Percentiles rank a stretch among this genome's conserved stretches.
Conservation (phyloP, 1,140 invertebrate genomes). For the Uloborus diversus region DNA sequence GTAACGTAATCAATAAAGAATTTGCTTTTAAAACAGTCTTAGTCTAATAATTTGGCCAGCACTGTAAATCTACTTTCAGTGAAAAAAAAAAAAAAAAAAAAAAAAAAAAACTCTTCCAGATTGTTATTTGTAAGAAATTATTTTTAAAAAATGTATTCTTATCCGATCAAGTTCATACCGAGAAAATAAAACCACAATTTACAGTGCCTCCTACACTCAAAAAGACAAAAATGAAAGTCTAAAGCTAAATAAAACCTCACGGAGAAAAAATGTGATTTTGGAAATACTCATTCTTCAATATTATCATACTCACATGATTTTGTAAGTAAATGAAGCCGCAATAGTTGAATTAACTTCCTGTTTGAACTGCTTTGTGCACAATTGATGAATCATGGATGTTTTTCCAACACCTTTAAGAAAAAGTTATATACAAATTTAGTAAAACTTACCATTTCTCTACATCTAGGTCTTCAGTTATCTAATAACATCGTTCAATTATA, state of each 20-base stretch:
- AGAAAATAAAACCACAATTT: no score
- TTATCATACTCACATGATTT: constrained; percentile 13
- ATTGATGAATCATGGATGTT: constrained; percentile 12
- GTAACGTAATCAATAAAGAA: no score
- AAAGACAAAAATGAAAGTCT: background rate
- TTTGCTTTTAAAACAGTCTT: no score
- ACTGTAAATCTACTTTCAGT: no score
- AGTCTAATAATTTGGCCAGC: no score
- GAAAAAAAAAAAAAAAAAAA: no score
- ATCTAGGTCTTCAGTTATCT: background rate
- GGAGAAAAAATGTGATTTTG: background rate
- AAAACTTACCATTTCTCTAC: background rate
- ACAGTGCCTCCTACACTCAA: no score
- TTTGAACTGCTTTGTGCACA: constrained; percentile 3
- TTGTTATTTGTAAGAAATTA: no score
- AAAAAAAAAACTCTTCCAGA: no score
- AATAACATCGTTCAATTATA: background rate
- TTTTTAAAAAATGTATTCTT: no score
- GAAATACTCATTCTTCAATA: background rate
- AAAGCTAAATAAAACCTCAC: background rate
- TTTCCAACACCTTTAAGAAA: constrained; percentile 12
- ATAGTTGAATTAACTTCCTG: background rate
- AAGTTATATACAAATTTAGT: background rate
- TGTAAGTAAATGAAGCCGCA: constrained; percentile 12
- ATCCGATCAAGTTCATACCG: no score